Percentiles rank a stretch among this genome's conserved stretches.
Conservation (phyloP, 2,113 vertebrate genomes). For the Proterorhinus semilunaris region DNA sequence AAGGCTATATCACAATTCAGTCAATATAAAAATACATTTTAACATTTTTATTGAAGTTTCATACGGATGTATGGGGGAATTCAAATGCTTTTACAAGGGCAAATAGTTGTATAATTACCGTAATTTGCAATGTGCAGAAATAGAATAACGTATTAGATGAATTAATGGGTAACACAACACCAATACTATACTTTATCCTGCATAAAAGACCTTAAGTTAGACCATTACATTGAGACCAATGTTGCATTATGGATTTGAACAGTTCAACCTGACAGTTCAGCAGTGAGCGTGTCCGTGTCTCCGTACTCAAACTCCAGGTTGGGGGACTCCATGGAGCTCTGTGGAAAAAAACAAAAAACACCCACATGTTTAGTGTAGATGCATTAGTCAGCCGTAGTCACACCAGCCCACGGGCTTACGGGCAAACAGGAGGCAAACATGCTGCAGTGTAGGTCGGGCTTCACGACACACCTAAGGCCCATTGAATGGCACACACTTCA, state of each 20-base stretch:
- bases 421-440: conserved; percentile 34
- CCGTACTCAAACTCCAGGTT: conserved; percentile 94
- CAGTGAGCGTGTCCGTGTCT: conserved; percentile 81
- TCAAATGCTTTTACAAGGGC: too few relatives aligned
- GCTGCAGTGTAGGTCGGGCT: conserved; percentile 7
- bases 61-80: too few relatives aligned
- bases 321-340: conserved; percentile 93
- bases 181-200: too few relatives aligned
- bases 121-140: too few relatives aligned
- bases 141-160: too few relatives aligned
- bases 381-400: conserved; percentile 2
- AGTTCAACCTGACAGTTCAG: conserved; percentile 88
- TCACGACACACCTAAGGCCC: conserved; percentile 32
- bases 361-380: conserved; percentile 12
- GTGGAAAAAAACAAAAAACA: conserved; percentile 39
- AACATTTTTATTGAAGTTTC: too few relatives aligned
- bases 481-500: conserved; percentile 12
- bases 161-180: too few relatives aligned
- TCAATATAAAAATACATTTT: too few relatives aligned
- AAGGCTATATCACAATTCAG: neutral
- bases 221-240: neutral
- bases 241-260: neutral
- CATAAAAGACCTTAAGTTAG: neutral
- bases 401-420: conserved; percentile 33
- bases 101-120: too few relatives aligned